phyloP scores from a whole-genome alignment of 2,888 invertebrate genomes.

The Colostygia pectinataria region DNA sequence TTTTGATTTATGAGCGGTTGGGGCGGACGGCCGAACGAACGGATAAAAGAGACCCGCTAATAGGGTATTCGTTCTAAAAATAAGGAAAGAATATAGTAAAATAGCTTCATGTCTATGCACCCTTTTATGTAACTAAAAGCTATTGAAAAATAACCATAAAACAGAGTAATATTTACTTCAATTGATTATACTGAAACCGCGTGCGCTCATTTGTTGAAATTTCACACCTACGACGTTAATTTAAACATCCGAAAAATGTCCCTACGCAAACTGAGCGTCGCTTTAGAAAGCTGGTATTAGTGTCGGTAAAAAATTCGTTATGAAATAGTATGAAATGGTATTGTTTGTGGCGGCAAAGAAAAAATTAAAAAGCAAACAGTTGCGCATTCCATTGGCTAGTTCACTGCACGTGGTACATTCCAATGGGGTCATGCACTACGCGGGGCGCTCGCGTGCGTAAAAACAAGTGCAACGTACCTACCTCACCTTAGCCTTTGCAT shows the following conservation, averaged over 20 bases:
- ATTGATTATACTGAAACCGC: slow-evolving; percentile 35
- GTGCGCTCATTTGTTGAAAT: slow-evolving; percentile 41
- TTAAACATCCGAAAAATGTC: slow-evolving; percentile 34
- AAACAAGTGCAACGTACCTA: slow-evolving; percentile 71
- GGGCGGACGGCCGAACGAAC: slow-evolving; percentile 28
- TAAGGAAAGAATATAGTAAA: slow-evolving; percentile 26
- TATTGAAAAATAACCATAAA: slow-evolving; percentile 20
- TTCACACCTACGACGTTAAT: slow-evolving; percentile 29
- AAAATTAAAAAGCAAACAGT: slow-evolving; percentile 80
- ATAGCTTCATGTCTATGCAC: slow-evolving; percentile 19
- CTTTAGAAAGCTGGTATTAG: slow-evolving; percentile 69
- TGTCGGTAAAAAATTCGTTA: slow-evolving; percentile 71
- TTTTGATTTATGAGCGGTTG: slow-evolving; percentile 37
- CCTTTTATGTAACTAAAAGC: slow-evolving; percentile 9
- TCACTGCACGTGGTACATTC: slow-evolving; percentile 77
- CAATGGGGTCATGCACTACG: slow-evolving; percentile 79
- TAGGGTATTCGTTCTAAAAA: slow-evolving; percentile 33
- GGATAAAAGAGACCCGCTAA: slow-evolving; percentile 37
- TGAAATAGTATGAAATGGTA: slow-evolving; percentile 76
- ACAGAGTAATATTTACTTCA: slow-evolving; percentile 14
- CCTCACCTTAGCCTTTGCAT: slow-evolving; percentile 24
- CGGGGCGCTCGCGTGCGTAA: slow-evolving; percentile 64
- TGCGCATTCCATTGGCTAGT: slow-evolving; percentile 79
- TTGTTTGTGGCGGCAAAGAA: slow-evolving; percentile 72
- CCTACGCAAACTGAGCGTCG: slow-evolving; percentile 46